A percentile compares a stretch with the other conserved stretches of the same genome.
These are phyloP conservation scores for Lamprotornis superbus DNA, from an alignment of 2,113 vertebrate species.

Conservation along the genomic window DNA sequence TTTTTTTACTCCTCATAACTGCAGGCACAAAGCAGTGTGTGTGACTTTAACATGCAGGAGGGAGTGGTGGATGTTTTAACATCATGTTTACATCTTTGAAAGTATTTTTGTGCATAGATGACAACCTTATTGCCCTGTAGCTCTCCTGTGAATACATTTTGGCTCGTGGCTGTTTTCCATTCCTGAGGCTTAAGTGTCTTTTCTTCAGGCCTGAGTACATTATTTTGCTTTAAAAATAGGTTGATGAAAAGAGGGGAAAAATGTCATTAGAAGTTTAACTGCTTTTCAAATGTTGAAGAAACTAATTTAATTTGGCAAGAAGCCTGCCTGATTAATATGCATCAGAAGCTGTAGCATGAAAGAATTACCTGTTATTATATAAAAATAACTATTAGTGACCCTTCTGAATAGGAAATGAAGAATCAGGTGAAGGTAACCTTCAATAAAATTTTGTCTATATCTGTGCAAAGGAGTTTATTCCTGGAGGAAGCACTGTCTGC, in stretches of 20 bases:
- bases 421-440: not conserved
- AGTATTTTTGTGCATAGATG: slow-evolving; percentile 34
- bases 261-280: slow-evolving; percentile 59
- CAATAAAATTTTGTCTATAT: not conserved
- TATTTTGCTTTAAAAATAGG: slow-evolving; percentile 61
- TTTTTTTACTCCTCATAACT: not conserved
- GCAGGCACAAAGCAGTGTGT: not conserved
- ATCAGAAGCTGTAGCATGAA: slow-evolving; percentile 10
- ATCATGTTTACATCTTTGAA: slow-evolving; percentile 40
- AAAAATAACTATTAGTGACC: not conserved
- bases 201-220: slow-evolving; percentile 41
- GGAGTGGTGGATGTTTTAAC: not conserved
- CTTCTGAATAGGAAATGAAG: slow-evolving; percentile 21
- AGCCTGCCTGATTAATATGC: slow-evolving; percentile 10
- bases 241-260: not conserved
- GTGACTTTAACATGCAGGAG: not conserved
- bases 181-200: slow-evolving; percentile 45
- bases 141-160: slow-evolving; percentile 54
- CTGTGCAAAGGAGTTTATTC: not conserved
- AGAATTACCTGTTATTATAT: slow-evolving; percentile 25
- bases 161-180: slow-evolving; percentile 52
- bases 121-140: slow-evolving; percentile 33
- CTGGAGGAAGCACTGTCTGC: not conserved
- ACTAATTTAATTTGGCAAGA: slow-evolving; percentile 47
- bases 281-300: slow-evolving; percentile 42